These are phyloP conservation scores for Listronotus oregonensis DNA, from an alignment of 1,140 invertebrate species.

Conservation along the genomic window DNA sequence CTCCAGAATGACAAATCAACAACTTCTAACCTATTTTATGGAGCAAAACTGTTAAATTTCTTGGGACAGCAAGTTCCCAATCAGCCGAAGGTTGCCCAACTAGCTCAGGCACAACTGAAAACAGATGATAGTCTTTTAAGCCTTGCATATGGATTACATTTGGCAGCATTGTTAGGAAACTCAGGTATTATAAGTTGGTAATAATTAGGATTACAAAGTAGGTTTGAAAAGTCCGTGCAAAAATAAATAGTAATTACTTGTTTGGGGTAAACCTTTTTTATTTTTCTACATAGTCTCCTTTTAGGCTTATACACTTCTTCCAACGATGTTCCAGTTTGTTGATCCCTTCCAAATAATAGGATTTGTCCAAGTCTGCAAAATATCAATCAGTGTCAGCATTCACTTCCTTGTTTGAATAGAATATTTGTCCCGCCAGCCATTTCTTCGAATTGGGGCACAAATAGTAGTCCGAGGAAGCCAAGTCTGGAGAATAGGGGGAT, in stretches of 20 bases:
- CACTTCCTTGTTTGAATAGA: neutral
- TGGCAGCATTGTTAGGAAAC: conserved; percentile 70
- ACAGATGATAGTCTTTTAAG: conserved; percentile 60
- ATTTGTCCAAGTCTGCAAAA: too few relatives aligned
- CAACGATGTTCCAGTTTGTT: too few relatives aligned
- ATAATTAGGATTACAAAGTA: neutral
- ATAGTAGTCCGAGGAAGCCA: too few relatives aligned
- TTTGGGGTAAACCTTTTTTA: too few relatives aligned
- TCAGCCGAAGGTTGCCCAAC: conserved; percentile 46
- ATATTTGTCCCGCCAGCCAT: too few relatives aligned
- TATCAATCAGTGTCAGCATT: neutral
- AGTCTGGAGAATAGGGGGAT: too few relatives aligned
- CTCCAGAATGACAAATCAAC: conserved; percentile 46
- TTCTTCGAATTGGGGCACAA: too few relatives aligned
- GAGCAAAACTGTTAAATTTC: conserved; percentile 46
- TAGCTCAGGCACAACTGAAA: conserved; percentile 49
- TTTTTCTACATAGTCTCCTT: too few relatives aligned
- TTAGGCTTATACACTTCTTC: too few relatives aligned
- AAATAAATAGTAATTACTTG: too few relatives aligned
- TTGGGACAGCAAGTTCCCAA: conserved; percentile 45
- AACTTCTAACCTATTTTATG: conserved; percentile 47
- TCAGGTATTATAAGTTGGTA: conserved; percentile 56
- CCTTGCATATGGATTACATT: conserved; percentile 82
- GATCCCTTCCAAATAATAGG: too few relatives aligned
- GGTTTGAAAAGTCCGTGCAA: too few relatives aligned